Percentiles rank a stretch among this genome's conserved stretches.
phyloP scores from a whole-genome alignment of 1,140 invertebrate species.

The Sipha flava region DNA sequence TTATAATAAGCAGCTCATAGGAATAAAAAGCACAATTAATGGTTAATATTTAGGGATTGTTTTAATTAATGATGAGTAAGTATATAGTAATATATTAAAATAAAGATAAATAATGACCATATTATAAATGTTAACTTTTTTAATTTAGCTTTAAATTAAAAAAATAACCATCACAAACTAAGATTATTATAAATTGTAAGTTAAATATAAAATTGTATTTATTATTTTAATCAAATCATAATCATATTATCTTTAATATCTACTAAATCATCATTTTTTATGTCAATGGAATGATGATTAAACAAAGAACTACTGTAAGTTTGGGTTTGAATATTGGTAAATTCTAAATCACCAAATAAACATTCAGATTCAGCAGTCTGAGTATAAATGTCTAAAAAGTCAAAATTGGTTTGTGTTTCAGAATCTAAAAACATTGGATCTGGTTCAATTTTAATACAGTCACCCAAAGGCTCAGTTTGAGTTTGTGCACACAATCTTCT shows the following conservation, averaged over 20 bases:
- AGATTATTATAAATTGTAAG: no score
- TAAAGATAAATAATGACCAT: no score
- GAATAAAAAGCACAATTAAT: no score
- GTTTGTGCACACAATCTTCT: constrained; percentile 7
- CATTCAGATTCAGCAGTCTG: constrained; percentile 20
- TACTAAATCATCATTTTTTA: neutral
- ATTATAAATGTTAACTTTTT: no score
- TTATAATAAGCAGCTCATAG: no score
- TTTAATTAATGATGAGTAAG: no score
- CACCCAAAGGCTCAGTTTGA: neutral
- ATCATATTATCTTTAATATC: neutral
- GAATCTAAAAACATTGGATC: constrained; percentile 22
- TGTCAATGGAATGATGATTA: neutral
- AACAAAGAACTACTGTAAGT: neutral
- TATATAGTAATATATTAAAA: no score
- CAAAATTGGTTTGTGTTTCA: constrained; percentile 24
- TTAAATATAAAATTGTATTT: no score
- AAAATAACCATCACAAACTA: no score
- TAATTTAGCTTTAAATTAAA: no score
- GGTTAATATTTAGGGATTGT: no score
- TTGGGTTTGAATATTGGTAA: constrained; percentile 22
- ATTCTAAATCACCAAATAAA: constrained; percentile 25
- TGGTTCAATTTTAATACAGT: neutral
- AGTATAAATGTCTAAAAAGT: constrained; percentile 12
- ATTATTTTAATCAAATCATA: no score